Base-by-base conservation (phyloP, 2,888 invertebrate genomes). In the Timema podura region DNA sequence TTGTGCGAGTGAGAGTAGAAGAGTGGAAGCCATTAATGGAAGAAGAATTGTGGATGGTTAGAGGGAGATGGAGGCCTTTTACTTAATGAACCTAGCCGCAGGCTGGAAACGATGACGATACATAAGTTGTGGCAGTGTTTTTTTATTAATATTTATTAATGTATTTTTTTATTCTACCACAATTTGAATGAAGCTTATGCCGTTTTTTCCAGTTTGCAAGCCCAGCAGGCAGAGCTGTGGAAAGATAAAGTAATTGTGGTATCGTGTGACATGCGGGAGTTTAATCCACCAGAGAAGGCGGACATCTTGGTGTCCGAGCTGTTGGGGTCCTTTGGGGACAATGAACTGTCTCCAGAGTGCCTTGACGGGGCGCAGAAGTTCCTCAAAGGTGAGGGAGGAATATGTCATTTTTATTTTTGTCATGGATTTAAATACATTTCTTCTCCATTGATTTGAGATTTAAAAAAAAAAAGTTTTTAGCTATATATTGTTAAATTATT, bases 311-410 rank as follows among this genome's bases (percentile, higher is more conserved):
- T 99, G 46, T 98, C 98, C 0, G 99, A 99, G 82, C 84, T 99
- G 64, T 84, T 99, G 68, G 98, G 96, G 0, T 98, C 98, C 2
- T 99, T 99, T 85, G 97, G 97, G 30, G 99, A 99, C 81, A 99
- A 99, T 80, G 99, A 99, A 83, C 86, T 99, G 11, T 96, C 97
- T 0, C 99, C 99, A 0, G 99, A 99, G 82, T 98, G 98, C 81
- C 85, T 98, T 67, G 97, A 98, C 82, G 96, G 97, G 5, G 96
- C 96, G 5, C 92, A 95, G 76, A 87, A 90, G 54, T 90, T 96
- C 74, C 83, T 98, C 6, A 91, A 91, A 83, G 85, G 85, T 85
- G 75, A 71, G 67, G 51, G 13, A n/a, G 5, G 30, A 30, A 13
- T 3, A 13, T 13, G n/a, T 51, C n/a, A 51, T 30, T 45, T 65